phyloP scores from a whole-genome alignment of 2,797 vertebrate species.

The Gymnothorax reevesii region DNA sequence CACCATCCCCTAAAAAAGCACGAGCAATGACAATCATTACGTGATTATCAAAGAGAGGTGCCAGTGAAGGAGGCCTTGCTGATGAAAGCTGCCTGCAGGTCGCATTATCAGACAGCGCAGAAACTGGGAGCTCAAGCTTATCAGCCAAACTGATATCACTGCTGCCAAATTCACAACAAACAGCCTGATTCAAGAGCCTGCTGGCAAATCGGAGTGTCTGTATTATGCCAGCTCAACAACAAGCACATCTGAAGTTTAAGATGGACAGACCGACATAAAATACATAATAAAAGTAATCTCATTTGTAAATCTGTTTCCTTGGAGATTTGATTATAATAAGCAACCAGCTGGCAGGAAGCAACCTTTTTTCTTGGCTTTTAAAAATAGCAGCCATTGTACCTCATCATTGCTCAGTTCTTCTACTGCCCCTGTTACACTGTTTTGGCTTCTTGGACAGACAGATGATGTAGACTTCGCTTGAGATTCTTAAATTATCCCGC shows the following conservation, averaged over 20 bases:
- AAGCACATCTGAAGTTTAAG: neutral
- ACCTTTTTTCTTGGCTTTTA: neutral
- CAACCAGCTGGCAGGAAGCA: neutral
- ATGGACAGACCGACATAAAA: neutral
- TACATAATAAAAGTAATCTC: neutral
- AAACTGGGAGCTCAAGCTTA: neutral
- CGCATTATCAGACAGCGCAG: neutral
- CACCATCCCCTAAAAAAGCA: neutral
- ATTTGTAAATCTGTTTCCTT: neutral
- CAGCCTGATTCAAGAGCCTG: neutral
- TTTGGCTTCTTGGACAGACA: conserved; percentile 6
- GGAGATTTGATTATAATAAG: neutral
- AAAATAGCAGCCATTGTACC: neutral
- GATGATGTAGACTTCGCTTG: neutral
- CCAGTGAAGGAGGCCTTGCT: conserved; percentile 8
- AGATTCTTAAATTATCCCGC: neutral
- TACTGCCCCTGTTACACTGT: neutral
- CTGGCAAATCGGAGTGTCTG: neutral
- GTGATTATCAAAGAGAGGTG: neutral
- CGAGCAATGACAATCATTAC: neutral
- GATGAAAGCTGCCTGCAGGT: neutral
- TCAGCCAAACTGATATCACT: conserved; percentile 6
- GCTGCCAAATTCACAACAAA: neutral
- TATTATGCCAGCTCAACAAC: neutral
- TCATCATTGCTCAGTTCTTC: neutral